These are phyloP conservation scores for Ptyas mucosa DNA, from an alignment of 2,113 vertebrate species.

Conservation along the genomic window DNA sequence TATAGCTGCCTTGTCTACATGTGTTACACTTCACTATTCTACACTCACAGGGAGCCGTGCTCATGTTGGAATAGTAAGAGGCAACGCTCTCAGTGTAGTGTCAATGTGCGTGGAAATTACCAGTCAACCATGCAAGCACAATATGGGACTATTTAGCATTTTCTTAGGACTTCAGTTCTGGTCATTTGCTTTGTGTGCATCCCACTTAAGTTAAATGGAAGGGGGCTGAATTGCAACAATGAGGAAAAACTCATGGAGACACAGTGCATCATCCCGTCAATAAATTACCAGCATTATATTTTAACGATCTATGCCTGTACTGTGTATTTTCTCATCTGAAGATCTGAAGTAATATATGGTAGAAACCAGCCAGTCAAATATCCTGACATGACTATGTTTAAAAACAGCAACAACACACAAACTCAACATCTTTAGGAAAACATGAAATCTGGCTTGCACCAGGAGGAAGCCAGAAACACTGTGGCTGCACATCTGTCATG, in stretches of 20 bases:
- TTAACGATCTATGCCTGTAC: background rate
- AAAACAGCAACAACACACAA: background rate
- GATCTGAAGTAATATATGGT: background rate
- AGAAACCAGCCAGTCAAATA: background rate
- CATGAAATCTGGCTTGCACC: background rate
- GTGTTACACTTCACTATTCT: background rate
- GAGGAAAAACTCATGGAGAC: background rate
- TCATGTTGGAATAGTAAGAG: background rate
- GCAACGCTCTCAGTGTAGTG: background rate
- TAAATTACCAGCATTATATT: background rate
- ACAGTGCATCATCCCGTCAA: background rate
- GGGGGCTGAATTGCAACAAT: background rate
- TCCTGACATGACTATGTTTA: background rate
- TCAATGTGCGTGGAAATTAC: background rate
- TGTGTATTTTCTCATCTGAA: background rate
- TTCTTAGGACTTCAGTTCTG: background rate
- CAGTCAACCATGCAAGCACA: background rate
- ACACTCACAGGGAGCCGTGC: background rate
- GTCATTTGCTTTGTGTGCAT: background rate
- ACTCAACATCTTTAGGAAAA: background rate
- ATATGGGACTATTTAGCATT: background rate
- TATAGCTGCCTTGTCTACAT: accelerated
- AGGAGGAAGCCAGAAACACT: background rate
- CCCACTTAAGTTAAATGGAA: background rate
- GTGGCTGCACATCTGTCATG: background rate